Evolutionary conservation across 2,888 invertebrate genomes (phyloP), one percentile per base, ranked within the genome.

Genomic region (Argyresthia goedartella): DNA sequence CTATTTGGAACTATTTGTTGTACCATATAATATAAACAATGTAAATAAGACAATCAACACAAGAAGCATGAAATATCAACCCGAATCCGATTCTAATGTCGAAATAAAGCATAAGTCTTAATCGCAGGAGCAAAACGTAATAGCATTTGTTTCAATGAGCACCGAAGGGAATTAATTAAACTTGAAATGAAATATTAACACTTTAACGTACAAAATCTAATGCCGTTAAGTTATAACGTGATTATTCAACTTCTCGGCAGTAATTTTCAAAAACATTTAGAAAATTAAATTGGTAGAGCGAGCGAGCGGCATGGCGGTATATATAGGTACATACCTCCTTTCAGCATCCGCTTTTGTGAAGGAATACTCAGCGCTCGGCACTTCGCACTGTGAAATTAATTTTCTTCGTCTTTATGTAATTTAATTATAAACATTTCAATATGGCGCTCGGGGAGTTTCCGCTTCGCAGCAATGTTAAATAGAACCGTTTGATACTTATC

Each of bases 361-460:
- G 46, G 25, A 25, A 25, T 25, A 45, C 16, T 46, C 52, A 61
- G 62, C 69, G 76, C 75, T 74, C 75, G 80, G 82, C 84, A 85
- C 84, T 85, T 81, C 76, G 79, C 76, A 73, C 77, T 76, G 78
- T 77, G 85, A 86, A 86, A 86, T 86, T 86, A 86, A 86, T 86
- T 86, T 86, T 85, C 82, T 86, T 85, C 86, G 85, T 85, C 86
- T 85, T 86, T 86, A 86, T 86, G 84, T 86, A 86, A 86, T 86
- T 86, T 84, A 86, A 86, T 86, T 86, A 86, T 86, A 86, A 86
- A 85, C 86, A 86, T 86, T 86, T 86, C 86, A 85, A 85, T 86
- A 86, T 85, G 80, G 84, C 84, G 85, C 81, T 73, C 75, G 66
- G 81, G 80, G 82, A 84, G 81, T 82, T 86, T 81, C 81, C 78